Percentiles rank a stretch among this genome's conserved stretches.
phyloP scores from a whole-genome alignment of 2,797 vertebrate species.

The Typhlichthys subterraneus region DNA sequence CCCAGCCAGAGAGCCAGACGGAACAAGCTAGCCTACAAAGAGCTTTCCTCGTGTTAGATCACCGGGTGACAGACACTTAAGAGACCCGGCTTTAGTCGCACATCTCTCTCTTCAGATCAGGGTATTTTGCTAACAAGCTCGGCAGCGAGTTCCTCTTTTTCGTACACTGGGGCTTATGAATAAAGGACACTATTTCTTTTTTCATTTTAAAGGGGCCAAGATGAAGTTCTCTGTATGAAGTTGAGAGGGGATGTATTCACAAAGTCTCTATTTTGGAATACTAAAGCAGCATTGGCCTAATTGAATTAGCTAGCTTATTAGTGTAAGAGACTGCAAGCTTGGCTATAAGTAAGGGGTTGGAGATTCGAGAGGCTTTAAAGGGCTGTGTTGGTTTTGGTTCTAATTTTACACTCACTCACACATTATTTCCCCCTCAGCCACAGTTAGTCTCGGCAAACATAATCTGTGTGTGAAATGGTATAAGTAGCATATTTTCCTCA shows the following conservation, averaged over 20 bases:
- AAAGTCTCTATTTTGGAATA: constrained; percentile 55
- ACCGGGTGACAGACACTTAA: constrained; percentile 75
- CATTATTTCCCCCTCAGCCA: constrained; percentile 65
- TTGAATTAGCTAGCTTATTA: constrained; percentile 77
- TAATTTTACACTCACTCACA: constrained; percentile 73
- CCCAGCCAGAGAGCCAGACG: constrained; percentile 35
- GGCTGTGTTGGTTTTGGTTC: constrained; percentile 66
- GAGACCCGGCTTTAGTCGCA: constrained; percentile 71
- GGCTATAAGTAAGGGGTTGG: constrained; percentile 59
- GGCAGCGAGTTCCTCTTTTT: constrained; percentile 49
- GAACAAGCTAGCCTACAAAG: constrained; percentile 67
- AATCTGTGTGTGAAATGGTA: constrained; percentile 51
- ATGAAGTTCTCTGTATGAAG: constrained; percentile 61
- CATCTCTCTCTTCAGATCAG: constrained; percentile 71
- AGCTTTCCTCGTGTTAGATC: constrained; percentile 68
- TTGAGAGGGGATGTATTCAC: constrained; percentile 57
- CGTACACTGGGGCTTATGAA: constrained; percentile 50
- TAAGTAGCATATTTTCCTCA: constrained; percentile 60
- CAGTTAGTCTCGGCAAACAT: constrained; percentile 64
- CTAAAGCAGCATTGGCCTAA: constrained; percentile 61
- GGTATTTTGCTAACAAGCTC: constrained; percentile 77
- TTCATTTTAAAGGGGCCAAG: constrained; percentile 29
- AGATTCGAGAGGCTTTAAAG: constrained; percentile 63
- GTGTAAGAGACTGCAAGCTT: constrained; percentile 63
- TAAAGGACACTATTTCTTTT: constrained; percentile 45